Conservation (phyloP, 2,113 vertebrate genomes). For the Onychostoma macrolepis region DNA sequence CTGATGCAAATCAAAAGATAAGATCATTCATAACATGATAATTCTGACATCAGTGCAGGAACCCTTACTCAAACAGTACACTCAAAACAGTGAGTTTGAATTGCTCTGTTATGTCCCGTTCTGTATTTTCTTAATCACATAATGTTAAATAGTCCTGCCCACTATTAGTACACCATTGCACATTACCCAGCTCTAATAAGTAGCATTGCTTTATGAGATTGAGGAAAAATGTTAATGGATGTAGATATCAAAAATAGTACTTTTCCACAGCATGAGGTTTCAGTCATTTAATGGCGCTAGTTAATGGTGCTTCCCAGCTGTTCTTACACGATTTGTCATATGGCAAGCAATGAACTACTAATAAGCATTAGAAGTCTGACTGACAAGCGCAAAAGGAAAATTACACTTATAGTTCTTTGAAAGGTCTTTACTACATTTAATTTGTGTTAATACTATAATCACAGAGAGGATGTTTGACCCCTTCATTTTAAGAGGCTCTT, state of each 20-base stretch:
- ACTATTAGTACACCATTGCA: background rate
- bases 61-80: too few relatives aligned
- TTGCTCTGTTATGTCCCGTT: background rate
- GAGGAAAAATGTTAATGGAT: background rate
- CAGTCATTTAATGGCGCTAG: conserved; percentile 5
- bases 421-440: background rate
- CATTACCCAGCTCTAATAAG: background rate
- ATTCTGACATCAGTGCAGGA: background rate
- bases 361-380: conserved; percentile 15
- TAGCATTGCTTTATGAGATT: background rate
- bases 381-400: conserved; percentile 20
- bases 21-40: background rate
- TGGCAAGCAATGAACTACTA: background rate
- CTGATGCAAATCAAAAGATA: background rate
- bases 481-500: background rate
- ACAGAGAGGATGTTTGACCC: background rate
- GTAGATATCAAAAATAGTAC: conserved; percentile 26
- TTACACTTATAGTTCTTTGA: background rate
- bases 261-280: conserved; percentile 32
- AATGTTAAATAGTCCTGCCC: background rate
- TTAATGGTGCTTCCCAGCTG: conserved; percentile 34
- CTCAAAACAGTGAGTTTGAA: background rate
- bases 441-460: conserved; percentile 4
- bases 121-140: background rate
- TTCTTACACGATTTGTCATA: conserved; percentile 27